phyloP scores from a whole-genome alignment of 2,888 invertebrate genomes.

The Apotomis turbidana region DNA sequence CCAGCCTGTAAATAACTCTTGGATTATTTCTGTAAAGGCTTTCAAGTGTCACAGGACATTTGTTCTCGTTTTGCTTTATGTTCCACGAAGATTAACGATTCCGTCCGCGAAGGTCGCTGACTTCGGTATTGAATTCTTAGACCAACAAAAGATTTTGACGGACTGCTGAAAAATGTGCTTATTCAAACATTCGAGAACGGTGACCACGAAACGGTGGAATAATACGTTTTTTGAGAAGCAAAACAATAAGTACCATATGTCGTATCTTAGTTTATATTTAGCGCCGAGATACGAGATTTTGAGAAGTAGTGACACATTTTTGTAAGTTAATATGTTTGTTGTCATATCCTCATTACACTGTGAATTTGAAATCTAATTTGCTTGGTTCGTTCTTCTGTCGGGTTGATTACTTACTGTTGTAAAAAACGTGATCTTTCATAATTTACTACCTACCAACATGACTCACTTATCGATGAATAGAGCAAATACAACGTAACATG shows the following conservation, averaged over 20 bases:
- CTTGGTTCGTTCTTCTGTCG: not conserved
- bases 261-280: too few relatives aligned
- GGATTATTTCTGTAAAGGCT: slow-evolving; percentile 25
- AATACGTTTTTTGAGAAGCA: too few relatives aligned
- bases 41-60: slow-evolving; percentile 30
- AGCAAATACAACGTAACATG: too few relatives aligned
- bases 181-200: not conserved
- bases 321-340: not conserved
- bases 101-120: slow-evolving; percentile 37
- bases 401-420: too few relatives aligned
- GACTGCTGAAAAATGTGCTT: slow-evolving; percentile 17
- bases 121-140: slow-evolving; percentile 26
- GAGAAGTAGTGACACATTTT: too few relatives aligned
- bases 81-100: slow-evolving; percentile 31
- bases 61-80: slow-evolving; percentile 34
- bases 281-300: too few relatives aligned
- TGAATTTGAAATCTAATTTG: too few relatives aligned
- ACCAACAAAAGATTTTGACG: slow-evolving; percentile 18
- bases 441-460: too few relatives aligned
- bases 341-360: too few relatives aligned
- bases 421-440: too few relatives aligned
- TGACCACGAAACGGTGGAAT: slow-evolving; percentile 4
- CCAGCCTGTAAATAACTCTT: not conserved
- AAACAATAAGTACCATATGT: too few relatives aligned
- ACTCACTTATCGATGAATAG: too few relatives aligned